Evolutionary conservation across 2,113 vertebrate genomes (phyloP).

Genomic region (Amblyornis subalaris): DNA sequence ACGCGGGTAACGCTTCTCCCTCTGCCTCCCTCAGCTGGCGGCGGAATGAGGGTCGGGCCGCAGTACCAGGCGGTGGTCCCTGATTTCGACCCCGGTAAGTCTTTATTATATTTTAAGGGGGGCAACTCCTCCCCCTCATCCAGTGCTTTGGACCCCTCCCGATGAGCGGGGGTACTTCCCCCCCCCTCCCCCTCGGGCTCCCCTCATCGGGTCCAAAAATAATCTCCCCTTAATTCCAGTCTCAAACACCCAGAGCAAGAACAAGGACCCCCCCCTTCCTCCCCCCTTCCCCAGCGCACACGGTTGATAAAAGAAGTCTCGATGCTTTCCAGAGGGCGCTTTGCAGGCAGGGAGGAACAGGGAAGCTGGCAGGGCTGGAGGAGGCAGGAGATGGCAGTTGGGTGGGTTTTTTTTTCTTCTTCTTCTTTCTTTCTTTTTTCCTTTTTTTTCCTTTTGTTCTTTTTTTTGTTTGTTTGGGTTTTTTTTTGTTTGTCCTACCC

Average conservation of each 20-base stretch:
- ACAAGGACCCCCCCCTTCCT: not conserved
- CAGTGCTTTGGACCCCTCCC: not conserved
- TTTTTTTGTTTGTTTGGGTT: not conserved
- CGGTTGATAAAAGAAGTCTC: slow-evolving; percentile 46
- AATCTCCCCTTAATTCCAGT: not conserved
- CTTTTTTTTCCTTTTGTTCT: accelerated
- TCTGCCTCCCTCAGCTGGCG: slow-evolving; percentile 69
- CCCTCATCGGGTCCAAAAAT: not conserved
- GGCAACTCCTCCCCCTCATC: not conserved
- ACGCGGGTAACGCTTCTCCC: not conserved
- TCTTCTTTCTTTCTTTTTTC: not conserved
- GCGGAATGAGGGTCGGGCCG: slow-evolving; percentile 88
- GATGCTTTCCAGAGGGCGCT: slow-evolving; percentile 60
- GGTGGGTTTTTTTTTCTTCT: not conserved
- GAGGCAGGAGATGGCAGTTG: slow-evolving; percentile 44
- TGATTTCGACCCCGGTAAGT: slow-evolving; percentile 89
- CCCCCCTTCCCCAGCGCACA: not conserved
- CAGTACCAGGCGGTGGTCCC: slow-evolving; percentile 91
- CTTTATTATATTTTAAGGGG: not conserved
- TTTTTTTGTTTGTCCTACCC: not conserved
- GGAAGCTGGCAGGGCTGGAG: slow-evolving; percentile 44
- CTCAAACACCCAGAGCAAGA: not conserved
- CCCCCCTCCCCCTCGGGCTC: not conserved
- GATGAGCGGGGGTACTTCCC: not conserved
- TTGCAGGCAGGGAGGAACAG: slow-evolving; percentile 40